Conservation (phyloP, 2,888 invertebrate species). For the Cosmia trapezina region DNA sequence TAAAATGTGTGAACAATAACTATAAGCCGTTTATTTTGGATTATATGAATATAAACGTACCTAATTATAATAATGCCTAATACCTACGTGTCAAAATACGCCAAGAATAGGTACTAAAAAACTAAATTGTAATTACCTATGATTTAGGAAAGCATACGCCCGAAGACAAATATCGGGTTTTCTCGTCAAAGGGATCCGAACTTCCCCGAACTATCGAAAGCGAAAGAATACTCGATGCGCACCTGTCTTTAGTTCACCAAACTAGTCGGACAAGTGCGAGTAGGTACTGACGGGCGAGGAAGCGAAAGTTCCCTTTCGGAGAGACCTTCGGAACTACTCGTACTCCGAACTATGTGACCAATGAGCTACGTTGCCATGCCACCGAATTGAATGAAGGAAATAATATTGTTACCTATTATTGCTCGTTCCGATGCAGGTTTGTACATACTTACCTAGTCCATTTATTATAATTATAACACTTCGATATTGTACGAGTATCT, state of each 20-base stretch:
- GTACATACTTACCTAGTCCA: neutral
- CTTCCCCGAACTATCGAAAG: neutral
- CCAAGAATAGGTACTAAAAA: neutral
- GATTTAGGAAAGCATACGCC: neutral
- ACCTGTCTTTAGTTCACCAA: conserved; percentile 32
- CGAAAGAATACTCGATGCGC: conserved; percentile 25
- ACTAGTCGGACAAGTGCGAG: conserved; percentile 50
- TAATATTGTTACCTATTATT: conserved; percentile 12
- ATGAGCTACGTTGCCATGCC: conserved; percentile 9
- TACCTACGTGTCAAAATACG: neutral
- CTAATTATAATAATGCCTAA: too few relatives aligned
- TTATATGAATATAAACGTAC: neutral
- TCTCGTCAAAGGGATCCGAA: neutral
- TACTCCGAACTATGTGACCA: conserved; percentile 26
- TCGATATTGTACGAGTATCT: neutral
- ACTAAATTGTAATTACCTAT: neutral
- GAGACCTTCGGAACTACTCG: conserved; percentile 59
- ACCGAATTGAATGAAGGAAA: conserved; percentile 45
- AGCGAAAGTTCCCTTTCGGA: conserved; percentile 63
- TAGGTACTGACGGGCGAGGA: conserved; percentile 34
- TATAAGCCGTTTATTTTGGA: neutral
- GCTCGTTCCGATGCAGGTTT: conserved; percentile 14
- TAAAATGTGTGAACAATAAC: neutral
- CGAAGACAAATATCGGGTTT: neutral
- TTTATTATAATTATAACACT: neutral